phyloP scores from a whole-genome alignment of 1,140 invertebrate species.

The Formica selysi region DNA sequence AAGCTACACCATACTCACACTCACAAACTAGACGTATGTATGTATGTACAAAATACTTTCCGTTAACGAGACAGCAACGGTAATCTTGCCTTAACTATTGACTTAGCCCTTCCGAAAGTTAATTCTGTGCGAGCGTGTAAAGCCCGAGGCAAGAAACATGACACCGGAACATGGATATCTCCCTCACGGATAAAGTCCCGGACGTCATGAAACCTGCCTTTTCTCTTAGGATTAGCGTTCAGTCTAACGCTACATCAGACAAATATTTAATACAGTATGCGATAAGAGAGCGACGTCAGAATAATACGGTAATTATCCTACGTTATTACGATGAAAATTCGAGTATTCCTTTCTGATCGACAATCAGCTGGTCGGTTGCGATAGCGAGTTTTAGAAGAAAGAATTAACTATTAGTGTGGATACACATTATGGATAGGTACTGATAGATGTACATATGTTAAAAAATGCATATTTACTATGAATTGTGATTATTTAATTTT shows the following conservation, averaged over 20 bases:
- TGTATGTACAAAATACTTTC: slow-evolving; percentile 57
- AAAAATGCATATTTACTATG: neutral
- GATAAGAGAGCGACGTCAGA: slow-evolving; percentile 46
- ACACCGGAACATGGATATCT: slow-evolving; percentile 31
- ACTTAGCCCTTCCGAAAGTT: slow-evolving; percentile 15
- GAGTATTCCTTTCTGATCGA: neutral
- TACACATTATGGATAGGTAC: too few relatives aligned
- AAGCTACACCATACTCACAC: neutral
- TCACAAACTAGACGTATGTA: slow-evolving; percentile 13
- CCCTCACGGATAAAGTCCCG: slow-evolving; percentile 40
- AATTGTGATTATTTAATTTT: neutral
- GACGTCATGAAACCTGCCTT: slow-evolving; percentile 34
- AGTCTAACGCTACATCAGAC: slow-evolving; percentile 36
- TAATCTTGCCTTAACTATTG: slow-evolving; percentile 46
- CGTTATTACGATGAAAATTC: slow-evolving; percentile 15
- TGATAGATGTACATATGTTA: neutral
- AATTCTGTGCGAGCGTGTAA: slow-evolving; percentile 54
- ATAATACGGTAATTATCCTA: slow-evolving; percentile 43
- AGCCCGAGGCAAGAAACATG: slow-evolving; percentile 37
- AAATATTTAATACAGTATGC: slow-evolving; percentile 43
- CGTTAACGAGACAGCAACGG: slow-evolving; percentile 39
- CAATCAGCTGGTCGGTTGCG: neutral
- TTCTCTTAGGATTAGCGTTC: slow-evolving; percentile 46
- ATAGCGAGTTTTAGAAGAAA: neutral
- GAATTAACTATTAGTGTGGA: neutral